Evolutionary conservation across 1,140 invertebrate genomes (phyloP).

Genomic region (Paralvinella palmiformis): DNA sequence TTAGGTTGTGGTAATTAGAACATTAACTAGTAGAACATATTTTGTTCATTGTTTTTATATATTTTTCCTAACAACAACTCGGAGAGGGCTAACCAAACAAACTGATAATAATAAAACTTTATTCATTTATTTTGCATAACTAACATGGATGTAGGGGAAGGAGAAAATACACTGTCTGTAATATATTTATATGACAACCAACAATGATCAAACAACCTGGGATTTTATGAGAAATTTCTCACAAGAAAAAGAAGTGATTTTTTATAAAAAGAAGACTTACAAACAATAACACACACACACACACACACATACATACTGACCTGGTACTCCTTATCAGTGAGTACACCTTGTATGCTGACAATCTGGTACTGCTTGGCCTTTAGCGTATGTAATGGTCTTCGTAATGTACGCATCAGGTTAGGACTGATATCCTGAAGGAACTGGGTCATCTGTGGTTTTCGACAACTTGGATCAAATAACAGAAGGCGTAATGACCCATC

Average conservation of each 20-base stretch:
- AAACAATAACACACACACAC: neutral
- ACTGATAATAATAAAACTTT: too few species aligned
- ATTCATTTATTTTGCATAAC: too few species aligned
- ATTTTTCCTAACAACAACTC: too few species aligned
- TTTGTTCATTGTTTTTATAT: too few species aligned
- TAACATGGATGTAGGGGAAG: too few species aligned
- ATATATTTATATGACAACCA: too few species aligned
- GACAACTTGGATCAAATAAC: conserved; percentile 81
- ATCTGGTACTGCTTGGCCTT: conserved; percentile 82
- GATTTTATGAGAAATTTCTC: neutral
- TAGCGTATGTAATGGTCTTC: conserved; percentile 66
- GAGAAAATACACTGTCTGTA: too few species aligned
- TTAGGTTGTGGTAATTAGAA: too few species aligned
- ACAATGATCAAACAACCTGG: too few species aligned
- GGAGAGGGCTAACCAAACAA: too few species aligned
- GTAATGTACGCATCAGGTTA: conserved; percentile 63
- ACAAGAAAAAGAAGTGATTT: neutral
- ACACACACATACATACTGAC: conserved; percentile 19
- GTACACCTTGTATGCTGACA: conserved; percentile 68
- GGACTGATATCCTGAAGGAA: conserved; percentile 53
- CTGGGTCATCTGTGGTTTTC: conserved; percentile 67
- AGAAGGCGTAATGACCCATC: conserved; percentile 65
- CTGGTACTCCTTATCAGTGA: conserved; percentile 62
- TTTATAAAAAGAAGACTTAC: neutral
- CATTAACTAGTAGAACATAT: too few species aligned